Evolutionary conservation across 1,140 invertebrate species (phyloP).

Genomic region (Trichonephila inaurata): DNA sequence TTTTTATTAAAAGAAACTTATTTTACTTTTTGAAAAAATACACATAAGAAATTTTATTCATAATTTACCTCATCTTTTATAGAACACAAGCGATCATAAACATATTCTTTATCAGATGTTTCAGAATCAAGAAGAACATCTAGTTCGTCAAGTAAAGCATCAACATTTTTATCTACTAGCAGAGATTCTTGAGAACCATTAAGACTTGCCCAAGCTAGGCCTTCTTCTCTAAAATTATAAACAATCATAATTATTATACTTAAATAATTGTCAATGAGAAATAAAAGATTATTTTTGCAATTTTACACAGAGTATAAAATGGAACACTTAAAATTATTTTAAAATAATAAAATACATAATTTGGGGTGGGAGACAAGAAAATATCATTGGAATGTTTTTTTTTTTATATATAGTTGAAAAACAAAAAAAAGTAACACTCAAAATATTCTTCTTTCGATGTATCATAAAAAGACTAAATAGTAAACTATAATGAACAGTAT

Average conservation of each 20-base stretch:
- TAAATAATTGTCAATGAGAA: neutral
- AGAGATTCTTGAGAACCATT: slow-evolving; percentile 62
- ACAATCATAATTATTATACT: neutral
- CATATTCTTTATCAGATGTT: slow-evolving; percentile 77
- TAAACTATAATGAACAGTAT: too few relatives aligned
- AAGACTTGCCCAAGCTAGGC: slow-evolving; percentile 55
- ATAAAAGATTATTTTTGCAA: neutral
- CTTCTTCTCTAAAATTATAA: slow-evolving; percentile 59
- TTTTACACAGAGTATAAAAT: neutral
- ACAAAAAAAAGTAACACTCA: too few relatives aligned
- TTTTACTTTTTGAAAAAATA: neutral
- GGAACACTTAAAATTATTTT: neutral
- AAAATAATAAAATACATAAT: neutral
- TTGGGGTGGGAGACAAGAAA: neutral
- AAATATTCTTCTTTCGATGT: too few relatives aligned
- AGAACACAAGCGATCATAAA: slow-evolving; percentile 77
- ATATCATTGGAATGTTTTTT: too few relatives aligned
- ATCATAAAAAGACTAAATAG: too few relatives aligned
- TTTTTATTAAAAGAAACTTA: neutral
- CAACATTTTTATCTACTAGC: slow-evolving; percentile 24
- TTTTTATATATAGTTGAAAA: too few relatives aligned
- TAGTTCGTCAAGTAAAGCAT: slow-evolving; percentile 77
- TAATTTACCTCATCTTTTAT: slow-evolving; percentile 78
- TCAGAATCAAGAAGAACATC: slow-evolving; percentile 78
- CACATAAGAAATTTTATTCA: neutral